Evolutionary conservation across 2,888 invertebrate genomes (phyloP), one percentile per base, ranked within the genome.

Genomic region (Drosophila falleni): DNA sequence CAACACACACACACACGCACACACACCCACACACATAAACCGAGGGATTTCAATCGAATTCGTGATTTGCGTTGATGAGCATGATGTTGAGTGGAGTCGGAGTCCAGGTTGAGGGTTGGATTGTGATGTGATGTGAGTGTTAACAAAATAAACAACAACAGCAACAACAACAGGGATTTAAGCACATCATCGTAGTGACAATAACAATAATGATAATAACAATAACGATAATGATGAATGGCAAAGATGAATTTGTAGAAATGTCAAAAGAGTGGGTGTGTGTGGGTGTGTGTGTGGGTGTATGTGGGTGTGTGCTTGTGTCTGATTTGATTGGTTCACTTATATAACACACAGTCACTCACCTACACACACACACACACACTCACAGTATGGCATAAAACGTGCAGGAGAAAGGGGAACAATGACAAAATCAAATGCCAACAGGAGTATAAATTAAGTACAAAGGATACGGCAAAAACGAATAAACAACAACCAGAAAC

Each of bases 111-210:
- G 53, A 23, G 19, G 46, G 11, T 46, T 15, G 39, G 16, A 13
- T 13, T 39, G 41, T 19, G 39, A 39, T 19, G 19, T 19, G 42
- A 42, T 26, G 42, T 31, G 47, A 42, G 58, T 67, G 71, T 84
- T 77, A 87, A 79, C 69, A 76, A 81, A 74, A 79, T 70, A 71
- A 78, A 77, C 47, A 70, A 69, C 58, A 72, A 63, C 51, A 65
- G 67, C 55, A 63, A 46, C 63, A 75, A 64, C 49, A 64, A 62
- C 68, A 73, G 72, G 64, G 61, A 71, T 62, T 68, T 62, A 74
- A 70, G 69, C 74, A 71, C 69, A 86, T 66, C 69, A 66, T 53
- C 46, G 42, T 35, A 16, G 46, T 46, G 23, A 56, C 4, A 23
- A 56, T 16, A 29, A 59, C 16, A 15, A 31, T 37, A 37, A 37